phyloP scores from a whole-genome alignment of 2,797 vertebrate species.

The Cyprinella venusta region DNA sequence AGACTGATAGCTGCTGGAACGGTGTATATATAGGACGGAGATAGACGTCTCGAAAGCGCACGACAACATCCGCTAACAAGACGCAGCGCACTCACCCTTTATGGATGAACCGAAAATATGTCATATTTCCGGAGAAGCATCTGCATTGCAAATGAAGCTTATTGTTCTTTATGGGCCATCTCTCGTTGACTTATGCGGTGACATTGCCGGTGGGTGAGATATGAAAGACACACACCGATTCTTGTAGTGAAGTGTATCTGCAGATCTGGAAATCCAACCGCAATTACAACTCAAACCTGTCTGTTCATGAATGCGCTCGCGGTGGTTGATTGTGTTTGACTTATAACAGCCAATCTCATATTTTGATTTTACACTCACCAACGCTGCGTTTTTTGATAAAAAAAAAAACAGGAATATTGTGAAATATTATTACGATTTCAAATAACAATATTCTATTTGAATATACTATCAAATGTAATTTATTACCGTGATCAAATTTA shows the following conservation, averaged over 20 bases:
- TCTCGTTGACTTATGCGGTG: conserved; percentile 40
- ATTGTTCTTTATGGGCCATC: conserved; percentile 50
- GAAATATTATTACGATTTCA: background rate
- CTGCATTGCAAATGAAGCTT: conserved; percentile 56
- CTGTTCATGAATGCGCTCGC: background rate
- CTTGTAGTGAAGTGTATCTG: conserved; percentile 18
- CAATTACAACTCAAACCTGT: background rate
- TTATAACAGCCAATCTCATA: background rate
- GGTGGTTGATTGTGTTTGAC: background rate
- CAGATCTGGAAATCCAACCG: background rate
- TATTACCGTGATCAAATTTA: background rate
- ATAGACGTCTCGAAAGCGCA: background rate
- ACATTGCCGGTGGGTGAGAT: conserved; percentile 49
- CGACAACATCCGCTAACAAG: conserved; percentile 43
- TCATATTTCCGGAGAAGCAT: conserved; percentile 31
- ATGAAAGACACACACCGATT: conserved; percentile 27
- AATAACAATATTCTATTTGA: background rate
- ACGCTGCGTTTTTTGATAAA: background rate
- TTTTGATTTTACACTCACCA: background rate
- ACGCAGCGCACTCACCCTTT: background rate
- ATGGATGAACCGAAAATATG: conserved; percentile 31
- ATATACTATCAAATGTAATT: background rate
- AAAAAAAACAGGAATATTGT: background rate
- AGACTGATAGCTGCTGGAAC: conserved; percentile 46
- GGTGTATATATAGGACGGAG: background rate